Conservation (phyloP, 92 coral and sea anemone species). For the Porites rus region DNA sequence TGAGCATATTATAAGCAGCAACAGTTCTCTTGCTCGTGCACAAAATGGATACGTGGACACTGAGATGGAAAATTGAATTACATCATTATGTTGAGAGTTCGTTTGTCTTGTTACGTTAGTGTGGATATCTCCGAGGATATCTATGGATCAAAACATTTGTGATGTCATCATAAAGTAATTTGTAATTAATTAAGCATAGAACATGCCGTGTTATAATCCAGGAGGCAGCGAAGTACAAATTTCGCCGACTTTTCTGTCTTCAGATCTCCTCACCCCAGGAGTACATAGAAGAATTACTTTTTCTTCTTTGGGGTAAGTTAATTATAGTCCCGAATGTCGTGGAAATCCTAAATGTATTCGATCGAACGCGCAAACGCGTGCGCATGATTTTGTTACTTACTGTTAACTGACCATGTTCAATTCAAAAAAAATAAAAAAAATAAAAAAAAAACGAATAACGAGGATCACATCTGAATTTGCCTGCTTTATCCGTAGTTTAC, state of each 20-base stretch:
- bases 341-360: not conserved
- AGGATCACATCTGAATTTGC: too few relatives aligned
- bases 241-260: slow-evolving; percentile 54
- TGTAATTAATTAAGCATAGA: not conserved
- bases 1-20: too few relatives aligned
- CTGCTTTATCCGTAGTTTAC: too few relatives aligned
- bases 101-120: not conserved
- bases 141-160: not conserved
- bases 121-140: not conserved
- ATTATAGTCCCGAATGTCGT: too few relatives aligned
- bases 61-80: too few relatives aligned
- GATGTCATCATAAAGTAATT: slow-evolving; percentile 20
- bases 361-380: not conserved
- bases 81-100: too few relatives aligned
- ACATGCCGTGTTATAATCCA: slow-evolving; percentile 28
- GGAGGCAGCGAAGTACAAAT: slow-evolving; percentile 27
- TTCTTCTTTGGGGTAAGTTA: slow-evolving; percentile 50
- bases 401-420: too few relatives aligned
- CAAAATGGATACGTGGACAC: too few relatives aligned
- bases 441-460: too few relatives aligned
- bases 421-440: too few relatives aligned
- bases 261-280: slow-evolving; percentile 53
- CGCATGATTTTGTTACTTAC: too few relatives aligned
- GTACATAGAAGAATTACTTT: slow-evolving; percentile 23
- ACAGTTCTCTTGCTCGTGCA: too few relatives aligned